Evolutionary conservation across 2,888 invertebrate genomes (phyloP).

Genomic region (Drosophila kambysellisi): DNA sequence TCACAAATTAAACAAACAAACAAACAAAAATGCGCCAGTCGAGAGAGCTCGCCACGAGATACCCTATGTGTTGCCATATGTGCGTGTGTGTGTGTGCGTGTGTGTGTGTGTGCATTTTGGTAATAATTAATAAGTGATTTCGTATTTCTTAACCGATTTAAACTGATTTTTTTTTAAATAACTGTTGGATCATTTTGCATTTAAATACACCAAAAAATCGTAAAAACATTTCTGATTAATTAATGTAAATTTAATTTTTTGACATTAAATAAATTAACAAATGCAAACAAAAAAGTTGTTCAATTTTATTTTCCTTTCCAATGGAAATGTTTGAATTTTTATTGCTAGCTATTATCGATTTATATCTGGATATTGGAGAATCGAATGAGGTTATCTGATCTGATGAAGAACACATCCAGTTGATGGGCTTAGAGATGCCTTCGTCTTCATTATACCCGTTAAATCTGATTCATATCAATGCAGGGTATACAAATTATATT

Average conservation of each 20-base stretch:
- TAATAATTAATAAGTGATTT: not conserved
- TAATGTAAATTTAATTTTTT: not conserved
- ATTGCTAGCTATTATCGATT: not conserved
- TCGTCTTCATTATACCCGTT: not conserved
- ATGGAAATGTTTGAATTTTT: too few species aligned
- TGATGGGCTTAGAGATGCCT: not conserved
- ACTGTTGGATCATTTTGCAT: not conserved
- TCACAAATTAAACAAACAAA: not conserved
- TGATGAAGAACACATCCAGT: not conserved
- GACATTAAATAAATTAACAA: too few species aligned
- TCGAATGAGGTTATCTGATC: not conserved
- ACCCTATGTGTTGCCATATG: not conserved
- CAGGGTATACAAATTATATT: slow-evolving; percentile 1
- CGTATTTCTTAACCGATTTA: not conserved
- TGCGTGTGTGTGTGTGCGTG: too few species aligned
- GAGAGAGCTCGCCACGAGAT: not conserved
- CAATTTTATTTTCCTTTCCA: too few species aligned
- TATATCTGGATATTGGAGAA: not conserved
- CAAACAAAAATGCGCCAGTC: not conserved
- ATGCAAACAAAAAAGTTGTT: too few species aligned
- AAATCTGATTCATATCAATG: not conserved
- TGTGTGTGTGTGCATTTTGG: not conserved
- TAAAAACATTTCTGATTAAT: not conserved
- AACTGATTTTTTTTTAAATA: not conserved
- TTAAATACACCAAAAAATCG: not conserved